Evolutionary conservation across 2,797 vertebrate species (phyloP).

Genomic region (Fringilla coelebs): DNA sequence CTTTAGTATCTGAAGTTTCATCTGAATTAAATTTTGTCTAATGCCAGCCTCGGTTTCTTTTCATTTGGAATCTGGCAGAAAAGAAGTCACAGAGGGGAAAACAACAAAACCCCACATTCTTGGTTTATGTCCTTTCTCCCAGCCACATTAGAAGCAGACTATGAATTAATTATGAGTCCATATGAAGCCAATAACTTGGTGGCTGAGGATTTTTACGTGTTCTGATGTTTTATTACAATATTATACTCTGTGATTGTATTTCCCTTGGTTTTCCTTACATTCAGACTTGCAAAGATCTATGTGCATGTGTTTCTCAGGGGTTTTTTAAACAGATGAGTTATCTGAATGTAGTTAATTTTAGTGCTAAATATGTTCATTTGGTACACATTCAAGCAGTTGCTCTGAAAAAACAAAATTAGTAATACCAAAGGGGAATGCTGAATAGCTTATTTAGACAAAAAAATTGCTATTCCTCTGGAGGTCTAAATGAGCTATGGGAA

Average conservation of each 20-base stretch:
- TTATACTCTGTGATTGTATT: conserved; percentile 6
- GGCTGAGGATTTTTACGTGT: conserved; percentile 15
- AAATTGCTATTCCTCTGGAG: conserved; percentile 1
- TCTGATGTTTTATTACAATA: conserved; percentile 54
- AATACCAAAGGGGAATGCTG: not conserved
- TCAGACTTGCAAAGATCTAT: not conserved
- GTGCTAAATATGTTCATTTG: not conserved
- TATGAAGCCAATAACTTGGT: conserved; percentile 47
- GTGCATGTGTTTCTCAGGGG: not conserved
- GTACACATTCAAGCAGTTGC: not conserved
- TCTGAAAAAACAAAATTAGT: not conserved
- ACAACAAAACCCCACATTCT: not conserved
- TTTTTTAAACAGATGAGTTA: not conserved
- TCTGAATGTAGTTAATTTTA: not conserved
- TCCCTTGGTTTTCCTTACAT: not conserved
- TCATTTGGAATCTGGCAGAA: conserved; percentile 61
- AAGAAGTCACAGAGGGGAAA: conserved; percentile 46
- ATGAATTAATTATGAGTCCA: conserved; percentile 69
- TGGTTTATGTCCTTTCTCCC: conserved; percentile 54
- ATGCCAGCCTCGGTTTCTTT: conserved; percentile 57
- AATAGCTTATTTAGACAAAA: not conserved
- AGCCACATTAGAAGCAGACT: conserved; percentile 4
- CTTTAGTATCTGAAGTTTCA: conserved; percentile 49
- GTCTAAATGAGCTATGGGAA: not conserved
- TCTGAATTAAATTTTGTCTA: conserved; percentile 65